Base-by-base conservation (phyloP, 2,113 vertebrate species). In the Hippocampus abdominalis region DNA sequence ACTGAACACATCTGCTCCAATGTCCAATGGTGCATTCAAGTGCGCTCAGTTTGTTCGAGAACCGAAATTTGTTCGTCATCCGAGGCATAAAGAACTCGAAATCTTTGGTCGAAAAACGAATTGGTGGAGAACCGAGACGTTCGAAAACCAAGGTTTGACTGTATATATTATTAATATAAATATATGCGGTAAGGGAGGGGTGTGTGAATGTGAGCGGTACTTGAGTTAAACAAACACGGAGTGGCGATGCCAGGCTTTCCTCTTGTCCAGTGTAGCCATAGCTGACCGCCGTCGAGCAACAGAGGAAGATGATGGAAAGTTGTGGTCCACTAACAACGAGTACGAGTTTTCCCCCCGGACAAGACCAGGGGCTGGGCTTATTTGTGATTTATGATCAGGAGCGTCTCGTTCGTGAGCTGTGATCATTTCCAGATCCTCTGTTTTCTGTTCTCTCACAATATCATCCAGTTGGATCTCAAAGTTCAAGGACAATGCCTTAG, bases 171-270 rank as follows among this genome's bases (percentile, higher is more conserved):
- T n/a, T n/a, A n/a, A 36, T 6, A 36, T 36, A 36, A 6, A 36
- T 36, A 36, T 36, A 36, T 36, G 32, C 32, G 32, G 32, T 4
- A 36, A 36, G 32, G 32, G 32, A 36, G 5, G 32, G 32, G 32
- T 36, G 32, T 36, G 32, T 36, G 32, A 61, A 63, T 84, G 54
- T 64, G 18, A 44, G 44, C 32, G n/a, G 29, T 46, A 32, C 15
- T 49, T 42, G 64, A 20, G 21, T 84, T 75, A 87, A 73, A 96
- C 94, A 57, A 96, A 87, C 54, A 96, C 93, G 0, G 95, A 96
- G 89, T 96, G 94, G 11, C 93, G 92, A 0, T 94, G 91, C 93
- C 93, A 94, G 54, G 91, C 92, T 82, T 90, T 94, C 25, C 90
- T 93, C 82, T 88, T 94, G 69, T 94, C 90, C 29, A 90, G 88